phyloP scores from a whole-genome alignment of 1,140 invertebrate species.

The Oppia nitens region DNA sequence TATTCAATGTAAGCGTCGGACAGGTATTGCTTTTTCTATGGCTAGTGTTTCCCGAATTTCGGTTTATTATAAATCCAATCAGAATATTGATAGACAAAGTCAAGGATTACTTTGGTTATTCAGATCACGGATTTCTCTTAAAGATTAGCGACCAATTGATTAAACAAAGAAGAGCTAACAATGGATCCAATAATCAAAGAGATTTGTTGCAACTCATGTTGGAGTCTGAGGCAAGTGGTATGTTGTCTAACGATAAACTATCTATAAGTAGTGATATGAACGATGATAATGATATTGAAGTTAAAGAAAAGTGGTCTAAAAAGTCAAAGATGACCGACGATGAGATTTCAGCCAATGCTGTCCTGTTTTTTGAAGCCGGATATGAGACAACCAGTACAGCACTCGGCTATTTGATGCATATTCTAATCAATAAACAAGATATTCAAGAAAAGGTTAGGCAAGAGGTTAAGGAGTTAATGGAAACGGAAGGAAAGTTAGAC shows the following conservation, averaged over 20 bases:
- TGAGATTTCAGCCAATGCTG: background rate
- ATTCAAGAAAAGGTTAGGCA: slow-evolving; percentile 16
- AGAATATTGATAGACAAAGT: background rate
- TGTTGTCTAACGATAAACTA: background rate
- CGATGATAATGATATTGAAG: background rate
- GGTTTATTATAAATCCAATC: slow-evolving; percentile 6
- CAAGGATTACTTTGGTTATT: background rate
- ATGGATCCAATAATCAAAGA: background rate
- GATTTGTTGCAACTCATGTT: background rate
- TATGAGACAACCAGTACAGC: slow-evolving; percentile 20
- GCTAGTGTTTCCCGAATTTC: slow-evolving; percentile 11
- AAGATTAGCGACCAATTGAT: background rate
- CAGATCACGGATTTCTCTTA: background rate
- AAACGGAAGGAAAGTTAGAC: background rate
- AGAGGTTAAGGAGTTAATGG: slow-evolving; percentile 13
- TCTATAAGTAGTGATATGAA: background rate
- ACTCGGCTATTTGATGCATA: slow-evolving; percentile 15
- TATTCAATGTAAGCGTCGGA: slow-evolving; percentile 12
- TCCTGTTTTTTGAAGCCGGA: slow-evolving; percentile 15
- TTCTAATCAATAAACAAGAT: slow-evolving; percentile 18
- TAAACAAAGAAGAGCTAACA: background rate
- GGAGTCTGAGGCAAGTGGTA: background rate
- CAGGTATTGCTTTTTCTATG: background rate
- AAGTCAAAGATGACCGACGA: background rate
- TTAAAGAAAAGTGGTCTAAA: background rate